Evolutionary conservation across 2,888 invertebrate species (phyloP).

Genomic region (Andrena minutula): DNA sequence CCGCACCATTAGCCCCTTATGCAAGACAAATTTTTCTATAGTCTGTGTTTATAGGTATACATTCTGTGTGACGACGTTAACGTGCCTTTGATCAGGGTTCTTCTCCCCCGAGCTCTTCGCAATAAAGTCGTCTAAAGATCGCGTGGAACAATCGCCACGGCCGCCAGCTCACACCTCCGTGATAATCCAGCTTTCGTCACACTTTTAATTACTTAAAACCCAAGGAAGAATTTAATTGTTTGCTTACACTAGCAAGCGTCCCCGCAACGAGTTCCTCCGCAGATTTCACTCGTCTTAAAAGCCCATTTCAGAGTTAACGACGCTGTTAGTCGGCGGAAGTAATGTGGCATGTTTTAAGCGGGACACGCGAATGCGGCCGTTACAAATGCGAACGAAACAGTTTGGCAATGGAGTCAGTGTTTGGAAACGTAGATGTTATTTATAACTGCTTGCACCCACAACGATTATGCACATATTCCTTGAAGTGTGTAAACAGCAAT

Average conservation of each 20-base stretch:
- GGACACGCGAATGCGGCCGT: not conserved
- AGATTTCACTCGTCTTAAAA: conserved; percentile 38
- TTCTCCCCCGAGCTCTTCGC: conserved; percentile 34
- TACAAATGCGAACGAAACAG: not conserved
- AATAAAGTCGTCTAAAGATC: conserved; percentile 33
- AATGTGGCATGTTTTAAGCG: conserved; percentile 1
- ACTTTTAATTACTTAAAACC: conserved; percentile 1
- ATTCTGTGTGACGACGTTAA: conserved; percentile 36
- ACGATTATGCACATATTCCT: too few relatives aligned
- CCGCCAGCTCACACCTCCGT: conserved; percentile 23
- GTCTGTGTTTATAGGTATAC: conserved; percentile 11
- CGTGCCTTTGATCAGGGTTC: conserved; percentile 36
- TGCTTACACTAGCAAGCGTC: not conserved
- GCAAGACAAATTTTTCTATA: conserved; percentile 53
- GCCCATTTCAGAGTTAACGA: conserved; percentile 39
- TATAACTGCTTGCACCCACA: not conserved
- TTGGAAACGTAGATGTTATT: not conserved
- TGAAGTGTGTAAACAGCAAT: too few relatives aligned
- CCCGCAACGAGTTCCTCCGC: conserved; percentile 35
- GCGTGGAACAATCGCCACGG: conserved; percentile 6
- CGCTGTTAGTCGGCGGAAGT: conserved; percentile 6
- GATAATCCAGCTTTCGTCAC: conserved; percentile 10
- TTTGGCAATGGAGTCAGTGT: not conserved
- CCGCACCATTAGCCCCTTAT: conserved; percentile 58
- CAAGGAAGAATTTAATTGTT: conserved; percentile 24